These are phyloP conservation scores for Pseudorhiza aurosa DNA, from an alignment of 30 jellyfish, hydroid and myxozoan genomes.

Conservation along the genomic window DNA sequence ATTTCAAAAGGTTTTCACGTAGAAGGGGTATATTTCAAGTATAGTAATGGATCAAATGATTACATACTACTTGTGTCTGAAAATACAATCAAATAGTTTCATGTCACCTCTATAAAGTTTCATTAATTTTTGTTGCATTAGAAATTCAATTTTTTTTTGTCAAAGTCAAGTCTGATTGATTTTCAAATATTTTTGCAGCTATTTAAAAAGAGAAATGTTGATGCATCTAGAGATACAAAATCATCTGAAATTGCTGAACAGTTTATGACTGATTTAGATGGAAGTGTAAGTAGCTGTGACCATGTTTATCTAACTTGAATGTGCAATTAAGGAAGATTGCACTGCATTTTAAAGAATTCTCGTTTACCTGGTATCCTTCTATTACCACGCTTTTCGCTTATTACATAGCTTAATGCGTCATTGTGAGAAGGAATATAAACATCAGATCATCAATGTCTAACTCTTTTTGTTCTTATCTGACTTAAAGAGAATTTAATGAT, in stretches of 20 bases:
- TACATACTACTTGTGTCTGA: too few relatives aligned
- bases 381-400: constrained; percentile 34
- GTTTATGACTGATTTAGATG: constrained; percentile 48
- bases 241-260: constrained; percentile 12
- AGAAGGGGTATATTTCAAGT: too few relatives aligned
- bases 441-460: neutral
- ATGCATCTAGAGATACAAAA: constrained; percentile 24
- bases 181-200: constrained; percentile 52
- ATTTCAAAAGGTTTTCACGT: too few relatives aligned
- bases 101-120: too few relatives aligned
- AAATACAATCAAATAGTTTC: too few relatives aligned
- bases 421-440: constrained; percentile 42
- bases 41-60: too few relatives aligned
- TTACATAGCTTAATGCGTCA: constrained; percentile 42
- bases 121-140: too few relatives aligned
- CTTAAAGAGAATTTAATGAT: constrained; percentile 18
- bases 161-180: too few relatives aligned
- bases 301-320: neutral
- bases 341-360: neutral
- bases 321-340: neutral
- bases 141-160: too few relatives aligned
- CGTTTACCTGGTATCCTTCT: constrained; percentile 23
- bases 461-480: neutral
- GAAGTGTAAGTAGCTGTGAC: constrained; percentile 43
- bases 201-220: constrained; percentile 79